phyloP scores from a whole-genome alignment of 2,797 vertebrate genomes.

The Hippoglossus hippoglossus region DNA sequence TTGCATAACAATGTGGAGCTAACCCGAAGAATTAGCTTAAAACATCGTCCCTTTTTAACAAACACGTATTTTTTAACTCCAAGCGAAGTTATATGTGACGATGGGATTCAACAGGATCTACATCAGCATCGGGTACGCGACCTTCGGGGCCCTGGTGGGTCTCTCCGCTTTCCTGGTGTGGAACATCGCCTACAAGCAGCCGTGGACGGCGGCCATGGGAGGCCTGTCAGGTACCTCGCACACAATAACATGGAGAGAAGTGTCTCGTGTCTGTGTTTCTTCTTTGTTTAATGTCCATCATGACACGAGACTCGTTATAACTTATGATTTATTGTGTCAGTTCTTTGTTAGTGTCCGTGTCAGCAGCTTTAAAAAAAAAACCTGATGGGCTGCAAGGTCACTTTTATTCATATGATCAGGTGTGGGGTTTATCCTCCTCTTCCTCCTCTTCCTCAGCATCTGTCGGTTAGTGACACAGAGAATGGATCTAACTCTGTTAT shows the following conservation, averaged over 20 bases:
- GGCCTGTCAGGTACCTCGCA: slow-evolving; percentile 88
- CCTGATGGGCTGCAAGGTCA: no score
- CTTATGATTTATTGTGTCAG: no score
- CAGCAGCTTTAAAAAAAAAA: no score
- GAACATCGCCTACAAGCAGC: slow-evolving; percentile 89
- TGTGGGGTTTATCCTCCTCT: no score
- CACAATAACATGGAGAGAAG: no score
- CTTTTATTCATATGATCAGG: no score
- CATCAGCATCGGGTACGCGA: slow-evolving; percentile 87
- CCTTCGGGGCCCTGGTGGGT: slow-evolving; percentile 84
- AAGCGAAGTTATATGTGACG: background rate
- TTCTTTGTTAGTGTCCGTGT: no score
- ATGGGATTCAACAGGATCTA: slow-evolving; percentile 79
- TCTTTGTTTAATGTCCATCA: no score
- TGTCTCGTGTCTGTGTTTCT: background rate
- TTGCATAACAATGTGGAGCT: slow-evolving; percentile 72
- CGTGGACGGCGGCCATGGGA: slow-evolving; percentile 92
- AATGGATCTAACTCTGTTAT: no score
- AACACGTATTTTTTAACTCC: background rate
- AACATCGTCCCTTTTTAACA: background rate
- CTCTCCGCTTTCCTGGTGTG: slow-evolving; percentile 90
- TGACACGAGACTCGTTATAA: no score
- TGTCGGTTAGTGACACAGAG: no score
- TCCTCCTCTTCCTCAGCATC: no score
- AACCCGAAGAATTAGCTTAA: slow-evolving; percentile 50